phyloP scores from a whole-genome alignment of 2,888 invertebrate genomes.

The Pinctada fucata region DNA sequence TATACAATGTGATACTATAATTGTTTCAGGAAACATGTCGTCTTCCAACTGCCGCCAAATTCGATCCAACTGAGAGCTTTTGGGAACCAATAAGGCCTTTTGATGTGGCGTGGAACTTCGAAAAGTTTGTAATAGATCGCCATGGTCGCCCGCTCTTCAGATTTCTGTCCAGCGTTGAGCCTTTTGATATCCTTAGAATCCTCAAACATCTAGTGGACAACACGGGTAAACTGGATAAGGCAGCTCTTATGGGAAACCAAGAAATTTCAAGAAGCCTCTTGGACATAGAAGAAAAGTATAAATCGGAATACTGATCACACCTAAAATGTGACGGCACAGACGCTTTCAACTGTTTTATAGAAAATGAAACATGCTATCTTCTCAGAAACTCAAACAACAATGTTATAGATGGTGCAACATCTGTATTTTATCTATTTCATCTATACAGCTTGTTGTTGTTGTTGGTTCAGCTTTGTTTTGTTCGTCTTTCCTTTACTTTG shows the following conservation, averaged over 20 bases:
- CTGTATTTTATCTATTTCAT: no score
- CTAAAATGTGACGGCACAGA: background rate
- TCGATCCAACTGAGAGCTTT: slow-evolving; percentile 39
- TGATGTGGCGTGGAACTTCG: slow-evolving; percentile 78
- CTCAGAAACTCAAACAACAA: background rate
- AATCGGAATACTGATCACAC: background rate
- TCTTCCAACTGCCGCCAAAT: slow-evolving; percentile 35
- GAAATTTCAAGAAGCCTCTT: background rate
- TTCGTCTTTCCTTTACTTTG: no score
- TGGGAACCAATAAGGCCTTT: slow-evolving; percentile 55
- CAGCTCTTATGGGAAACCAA: background rate
- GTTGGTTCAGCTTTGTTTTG: no score
- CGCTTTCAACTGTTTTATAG: background rate
- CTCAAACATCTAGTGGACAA: background rate
- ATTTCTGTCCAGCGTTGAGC: slow-evolving; percentile 46
- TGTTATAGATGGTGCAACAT: no score
- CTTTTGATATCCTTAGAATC: slow-evolving; percentile 35
- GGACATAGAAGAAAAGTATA: background rate
- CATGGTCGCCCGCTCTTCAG: slow-evolving; percentile 56
- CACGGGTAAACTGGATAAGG: background rate
- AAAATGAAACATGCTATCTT: slow-evolving; percentile 1
- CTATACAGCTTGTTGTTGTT: no score
- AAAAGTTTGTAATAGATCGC: slow-evolving; percentile 76
- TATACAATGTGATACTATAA: no score
- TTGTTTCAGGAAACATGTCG: slow-evolving; percentile 47